These are phyloP conservation scores for Trogon surrucura DNA, from an alignment of 2,113 vertebrate genomes.

Conservation along the genomic window DNA sequence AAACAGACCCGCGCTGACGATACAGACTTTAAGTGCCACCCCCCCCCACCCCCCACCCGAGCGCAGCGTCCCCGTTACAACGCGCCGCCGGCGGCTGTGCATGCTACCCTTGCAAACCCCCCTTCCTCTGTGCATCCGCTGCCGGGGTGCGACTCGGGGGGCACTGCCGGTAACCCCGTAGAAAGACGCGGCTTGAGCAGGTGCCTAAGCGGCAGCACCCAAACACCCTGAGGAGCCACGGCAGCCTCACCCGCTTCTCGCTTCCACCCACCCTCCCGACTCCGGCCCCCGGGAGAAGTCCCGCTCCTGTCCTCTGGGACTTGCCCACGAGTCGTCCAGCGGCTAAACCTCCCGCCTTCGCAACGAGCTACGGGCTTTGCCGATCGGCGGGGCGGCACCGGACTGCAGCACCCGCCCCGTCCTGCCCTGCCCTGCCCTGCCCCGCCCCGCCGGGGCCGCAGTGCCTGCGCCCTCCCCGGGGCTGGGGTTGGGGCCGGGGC, in stretches of 20 bases:
- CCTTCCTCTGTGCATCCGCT: background rate
- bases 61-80: background rate
- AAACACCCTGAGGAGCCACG: background rate
- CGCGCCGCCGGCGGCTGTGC: background rate
- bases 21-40: fast-evolving
- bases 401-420: background rate
- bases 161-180: background rate
- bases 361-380: background rate
- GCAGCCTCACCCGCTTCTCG: background rate
- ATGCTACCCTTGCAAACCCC: too few species aligned
- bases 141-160: too few species aligned
- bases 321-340: background rate
- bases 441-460: background rate
- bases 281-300: fast-evolving
- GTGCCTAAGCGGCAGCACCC: background rate
- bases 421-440: background rate
- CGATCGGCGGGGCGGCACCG: background rate
- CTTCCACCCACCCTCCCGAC: background rate
- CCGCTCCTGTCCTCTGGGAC: too few species aligned
- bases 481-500: background rate
- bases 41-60: too few species aligned
- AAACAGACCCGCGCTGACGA: background rate
- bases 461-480: background rate
- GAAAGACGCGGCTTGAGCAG: background rate
- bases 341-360: fast-evolving